phyloP scores from a whole-genome alignment of 2,113 vertebrate species.

The Rhipidura dahli region DNA sequence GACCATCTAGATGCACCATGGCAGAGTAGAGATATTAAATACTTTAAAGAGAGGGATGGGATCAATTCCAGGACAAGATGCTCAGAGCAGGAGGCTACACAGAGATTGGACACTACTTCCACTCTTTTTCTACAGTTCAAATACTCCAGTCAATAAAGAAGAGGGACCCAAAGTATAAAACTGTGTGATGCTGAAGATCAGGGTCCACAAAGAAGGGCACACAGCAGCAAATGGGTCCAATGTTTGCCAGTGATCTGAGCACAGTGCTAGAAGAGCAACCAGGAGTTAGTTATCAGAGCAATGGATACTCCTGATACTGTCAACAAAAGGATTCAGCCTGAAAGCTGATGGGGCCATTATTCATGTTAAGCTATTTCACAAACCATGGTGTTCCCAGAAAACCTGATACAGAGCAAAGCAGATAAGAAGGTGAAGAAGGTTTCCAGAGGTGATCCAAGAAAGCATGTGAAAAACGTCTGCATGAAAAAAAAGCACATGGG shows the following conservation, averaged over 20 bases:
- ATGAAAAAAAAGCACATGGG: neutral
- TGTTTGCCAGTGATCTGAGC: neutral
- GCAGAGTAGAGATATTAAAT: neutral
- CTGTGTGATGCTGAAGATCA: neutral
- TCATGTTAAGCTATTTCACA: neutral
- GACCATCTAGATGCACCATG: too few species aligned
- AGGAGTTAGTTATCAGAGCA: neutral
- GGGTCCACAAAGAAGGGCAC: neutral
- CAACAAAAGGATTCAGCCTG: constrained; percentile 16
- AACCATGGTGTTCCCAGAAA: neutral
- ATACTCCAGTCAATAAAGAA: neutral
- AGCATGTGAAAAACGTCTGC: constrained; percentile 18
- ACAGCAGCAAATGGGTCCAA: neutral
- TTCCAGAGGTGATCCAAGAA: neutral
- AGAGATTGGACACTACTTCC: neutral
- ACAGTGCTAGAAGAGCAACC: neutral
- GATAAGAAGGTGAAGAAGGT: constrained; percentile 27
- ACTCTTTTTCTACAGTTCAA: neutral
- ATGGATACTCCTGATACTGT: neutral
- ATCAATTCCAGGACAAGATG: neutral
- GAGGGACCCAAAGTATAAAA: neutral
- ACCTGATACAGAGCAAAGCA: constrained; percentile 18
- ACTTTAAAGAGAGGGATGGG: neutral
- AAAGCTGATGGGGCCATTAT: neutral
- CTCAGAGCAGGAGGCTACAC: neutral